Evolutionary conservation across 2,113 vertebrate genomes (phyloP), one percentile per base, ranked within the genome.

Genomic region (Pachycephala philippinensis): DNA sequence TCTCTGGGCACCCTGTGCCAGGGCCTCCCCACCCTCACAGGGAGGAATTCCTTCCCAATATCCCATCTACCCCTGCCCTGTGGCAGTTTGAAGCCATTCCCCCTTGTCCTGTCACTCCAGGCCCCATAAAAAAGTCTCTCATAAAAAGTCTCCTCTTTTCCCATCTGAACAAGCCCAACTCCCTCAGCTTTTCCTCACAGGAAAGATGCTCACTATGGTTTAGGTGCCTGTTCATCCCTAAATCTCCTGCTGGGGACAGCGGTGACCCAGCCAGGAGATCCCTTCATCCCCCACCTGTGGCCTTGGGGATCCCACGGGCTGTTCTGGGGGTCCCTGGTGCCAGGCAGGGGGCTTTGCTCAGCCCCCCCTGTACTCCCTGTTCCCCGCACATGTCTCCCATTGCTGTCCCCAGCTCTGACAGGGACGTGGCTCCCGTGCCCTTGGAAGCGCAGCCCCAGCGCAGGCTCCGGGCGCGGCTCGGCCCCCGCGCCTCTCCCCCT

Each of bases 21-120:
- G 42, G 1, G 4, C 23, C 49, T 64, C 1, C 0, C 8, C 18
- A 47, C 26, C 24, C 15, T 68, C 30, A 1, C 30, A 11, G 14
- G 5, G 6, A 27, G 9, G 3, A 13, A 54, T 35, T 53, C 1
- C 13, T 40, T 53, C 40, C 61, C 9, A 3, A 4, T 22, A 68
- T 31, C 39, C 53, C 69, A 47, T 27, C 47, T 13, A 9, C 5
- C 61, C 14, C 20, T 56, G 33, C 24, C 24, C 14, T 54, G 17
- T 27, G 56, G 21, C 26, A 42, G 21, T 37, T 18, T 10, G 27
- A 61, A 63, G 40, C 35, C 18, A 5, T 42, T 28, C 11, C 30
- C 16, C 30, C 22, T 49, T 37, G 3, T 56, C 47, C 87, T 7
- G 8, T 45, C n/a, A 42, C n/a, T 54, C n/a, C 54, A 40, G 17